Base-by-base conservation (phyloP, 2,888 invertebrate genomes). In the Acleris cristana region DNA sequence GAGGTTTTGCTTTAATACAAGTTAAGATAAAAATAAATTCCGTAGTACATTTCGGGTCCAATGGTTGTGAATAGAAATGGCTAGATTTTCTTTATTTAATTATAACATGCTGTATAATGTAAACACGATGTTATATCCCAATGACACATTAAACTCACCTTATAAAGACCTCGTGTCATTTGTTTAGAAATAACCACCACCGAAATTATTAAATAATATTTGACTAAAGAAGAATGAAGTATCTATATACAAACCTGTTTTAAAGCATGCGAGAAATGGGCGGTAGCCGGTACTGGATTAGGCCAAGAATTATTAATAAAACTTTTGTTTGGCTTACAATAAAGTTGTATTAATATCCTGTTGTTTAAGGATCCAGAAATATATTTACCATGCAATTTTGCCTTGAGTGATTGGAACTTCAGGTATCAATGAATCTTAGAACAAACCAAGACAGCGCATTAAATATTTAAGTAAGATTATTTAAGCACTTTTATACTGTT, bases 201-300 rank as follows among this genome's bases (percentile, higher is more conserved):
- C 40, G 40, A 55, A 40, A 58, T 1, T 4, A 6, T 34, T 7
- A 19, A 26, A 16, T 26, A 21, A 58, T 58, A 40, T 23, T 40
- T 51, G 34, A 40, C 21, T 52, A n/a, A 60, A 21, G 34, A 55
- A 60, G 51, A 60, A 23, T 60, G 19, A 56, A 56, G 51, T 40
- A 40, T 21, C 52, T 49, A 65, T 60, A 26, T 61, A 65, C 64
- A 65, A 65, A 65, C 69, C 62, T 66, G 64, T 60, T 49, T 65
- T 48, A 58, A 48, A 40, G 62, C 71, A 71, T 71, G 64, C 71
- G 66, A 63, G 54, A 62, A 96, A 93, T 85, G 94, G 93, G 65
- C 65, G 26, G 65, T 64, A 51, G 56, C 51, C 60, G 40, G 56
- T 61, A 18, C 55, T 55, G 65, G 61, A 51, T 53, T 30, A 53